phyloP scores from a whole-genome alignment of 2,797 vertebrate species.

The Fratercula arctica region DNA sequence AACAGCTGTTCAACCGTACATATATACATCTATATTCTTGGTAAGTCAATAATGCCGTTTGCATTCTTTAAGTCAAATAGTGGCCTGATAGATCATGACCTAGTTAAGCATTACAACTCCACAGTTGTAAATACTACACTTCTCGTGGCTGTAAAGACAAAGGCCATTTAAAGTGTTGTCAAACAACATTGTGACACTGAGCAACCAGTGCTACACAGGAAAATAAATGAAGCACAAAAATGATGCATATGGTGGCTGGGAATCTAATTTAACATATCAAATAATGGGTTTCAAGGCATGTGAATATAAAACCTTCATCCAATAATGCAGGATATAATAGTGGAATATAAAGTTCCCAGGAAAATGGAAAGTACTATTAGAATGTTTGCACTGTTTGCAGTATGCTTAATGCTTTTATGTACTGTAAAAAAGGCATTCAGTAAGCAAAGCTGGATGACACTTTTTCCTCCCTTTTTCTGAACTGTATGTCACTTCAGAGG shows the following conservation, averaged over 20 bases:
- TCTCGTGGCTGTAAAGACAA: not conserved
- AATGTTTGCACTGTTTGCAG: not conserved
- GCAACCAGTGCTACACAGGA: not conserved
- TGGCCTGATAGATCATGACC: not conserved
- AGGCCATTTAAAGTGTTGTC: not conserved
- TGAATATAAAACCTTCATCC: not conserved
- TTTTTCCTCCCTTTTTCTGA: not conserved
- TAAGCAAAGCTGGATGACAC: not conserved
- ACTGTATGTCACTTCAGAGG: not conserved
- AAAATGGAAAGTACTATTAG: not conserved
- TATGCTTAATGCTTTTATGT: not conserved
- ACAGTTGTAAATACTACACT: not conserved
- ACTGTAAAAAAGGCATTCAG: not conserved
- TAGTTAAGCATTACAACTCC: not conserved
- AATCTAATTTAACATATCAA: not conserved
- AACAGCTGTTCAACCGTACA: not conserved
- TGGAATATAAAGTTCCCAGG: not conserved
- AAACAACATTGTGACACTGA: accelerated
- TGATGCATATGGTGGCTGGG: not conserved
- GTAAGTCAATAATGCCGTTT: not conserved
- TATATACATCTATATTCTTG: not conserved
- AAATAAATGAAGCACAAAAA: not conserved
- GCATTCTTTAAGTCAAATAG: not conserved
- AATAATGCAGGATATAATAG: not conserved
- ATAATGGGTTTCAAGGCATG: not conserved